A percentile compares a stretch with the other conserved stretches of the same genome.
Conservation (phyloP, 1,140 invertebrate species). For the Drosophila albomicans region DNA sequence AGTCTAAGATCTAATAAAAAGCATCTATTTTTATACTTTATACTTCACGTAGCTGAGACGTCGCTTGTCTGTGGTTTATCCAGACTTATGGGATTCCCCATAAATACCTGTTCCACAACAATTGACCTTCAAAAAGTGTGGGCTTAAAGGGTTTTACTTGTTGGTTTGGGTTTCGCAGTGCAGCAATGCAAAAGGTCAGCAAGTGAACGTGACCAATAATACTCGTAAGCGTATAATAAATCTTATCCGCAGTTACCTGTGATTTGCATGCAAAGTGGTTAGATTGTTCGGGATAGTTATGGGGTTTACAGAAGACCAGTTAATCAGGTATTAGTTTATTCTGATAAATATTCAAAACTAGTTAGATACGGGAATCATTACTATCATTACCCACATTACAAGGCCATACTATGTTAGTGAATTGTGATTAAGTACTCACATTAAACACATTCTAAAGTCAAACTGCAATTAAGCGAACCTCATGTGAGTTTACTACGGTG, state of each 20-base stretch:
- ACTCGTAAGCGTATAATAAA: background rate
- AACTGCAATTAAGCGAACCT: background rate
- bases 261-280: conserved; percentile 34
- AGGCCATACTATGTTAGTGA: background rate
- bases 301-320: background rate
- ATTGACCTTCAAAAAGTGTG: background rate
- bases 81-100: background rate
- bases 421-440: conserved; percentile 1
- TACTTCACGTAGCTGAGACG: background rate
- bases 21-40: background rate
- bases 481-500: conserved; percentile 3
- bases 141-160: background rate
- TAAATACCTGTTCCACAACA: background rate
- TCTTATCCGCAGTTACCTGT: background rate
- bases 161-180: too few species aligned
- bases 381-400: background rate
- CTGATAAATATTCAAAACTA: background rate
- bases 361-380: background rate
- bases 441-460: conserved; percentile 2
- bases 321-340: background rate
- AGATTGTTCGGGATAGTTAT: conserved; percentile 7
- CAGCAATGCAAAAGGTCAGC: background rate
- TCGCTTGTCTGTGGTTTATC: background rate
- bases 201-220: conserved; percentile 6
- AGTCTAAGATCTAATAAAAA: too few species aligned